Percentiles rank a stretch among this genome's conserved stretches.
Conservation (phyloP, 2,113 vertebrate genomes). For the Chaetodon trifascialis region DNA sequence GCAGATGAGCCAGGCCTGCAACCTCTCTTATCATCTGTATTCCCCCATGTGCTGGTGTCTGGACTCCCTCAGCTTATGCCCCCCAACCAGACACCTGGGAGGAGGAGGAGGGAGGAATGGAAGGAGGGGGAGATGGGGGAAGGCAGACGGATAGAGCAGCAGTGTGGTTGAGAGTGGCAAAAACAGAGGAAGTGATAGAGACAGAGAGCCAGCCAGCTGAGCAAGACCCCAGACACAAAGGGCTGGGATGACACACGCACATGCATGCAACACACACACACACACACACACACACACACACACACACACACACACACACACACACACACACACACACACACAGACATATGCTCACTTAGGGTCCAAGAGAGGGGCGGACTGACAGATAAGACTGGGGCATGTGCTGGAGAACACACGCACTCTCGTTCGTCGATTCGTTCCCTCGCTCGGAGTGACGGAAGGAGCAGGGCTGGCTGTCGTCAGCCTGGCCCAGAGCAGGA, state of each 20-base stretch:
- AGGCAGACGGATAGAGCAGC: constrained; percentile 68
- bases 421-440: constrained; percentile 52
- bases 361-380: constrained; percentile 44
- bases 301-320: constrained; percentile 22
- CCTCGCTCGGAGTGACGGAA: constrained; percentile 81
- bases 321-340: constrained; percentile 21
- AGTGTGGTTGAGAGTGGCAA: constrained; percentile 76
- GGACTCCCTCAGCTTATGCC: constrained; percentile 71
- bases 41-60: constrained; percentile 53
- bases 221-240: constrained; percentile 79
- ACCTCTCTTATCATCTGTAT: constrained; percentile 63
- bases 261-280: constrained; percentile 25
- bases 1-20: constrained; percentile 43
- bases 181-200: constrained; percentile 85
- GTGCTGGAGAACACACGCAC: constrained; percentile 67
- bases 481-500: constrained; percentile 98
- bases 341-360: constrained; percentile 40
- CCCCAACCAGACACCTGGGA: constrained; percentile 73
- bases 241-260: constrained; percentile 57
- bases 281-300: constrained; percentile 15
- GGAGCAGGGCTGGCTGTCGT: constrained; percentile 96
- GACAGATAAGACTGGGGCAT: constrained; percentile 66
- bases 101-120: constrained; percentile 31
- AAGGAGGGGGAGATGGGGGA: neutral
- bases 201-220: constrained; percentile 79